Evolutionary conservation across 2,888 invertebrate genomes (phyloP), one percentile per base, ranked within the genome.

Genomic region (Volucella inflata): DNA sequence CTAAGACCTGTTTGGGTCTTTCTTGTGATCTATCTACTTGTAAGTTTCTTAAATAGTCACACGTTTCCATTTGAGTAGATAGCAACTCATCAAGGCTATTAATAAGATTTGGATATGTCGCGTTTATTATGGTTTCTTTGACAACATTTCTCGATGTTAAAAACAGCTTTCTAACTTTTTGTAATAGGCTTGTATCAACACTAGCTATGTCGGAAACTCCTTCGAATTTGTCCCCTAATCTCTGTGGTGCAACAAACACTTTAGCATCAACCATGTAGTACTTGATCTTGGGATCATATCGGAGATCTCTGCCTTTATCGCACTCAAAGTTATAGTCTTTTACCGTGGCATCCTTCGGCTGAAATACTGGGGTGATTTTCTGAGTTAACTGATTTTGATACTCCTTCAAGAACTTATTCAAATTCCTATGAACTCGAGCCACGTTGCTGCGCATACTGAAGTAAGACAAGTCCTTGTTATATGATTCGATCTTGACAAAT

Each of bases 401-500:
- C 89, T 97, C 96, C 89, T 96, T 96, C 40, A 97, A 95, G 90
- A 96, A 95, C 91, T 98, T 98, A 90, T 97, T 96, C 10, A 99
- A 93, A 17, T 95, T 96, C 87, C 96, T 95, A 90, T 98, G 98
- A 0, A 97, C 96, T 89, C 97, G 97, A 50, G 96, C 95, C 0
- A 98, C 95, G 0, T 97, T 96, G 88, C 96, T 96, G 88, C 97
- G 97, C 71, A 99, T 95, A 42, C 98, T 96, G 95, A 97, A 98
- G 91, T 98, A 98, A 89, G 96, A 99, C 12, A 97, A 94, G 90
- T 99, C 99, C 89, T 97, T 95, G 89, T 96, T 97, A 97, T 99
- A 99, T 48, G 97, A 94, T 65, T 97, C 97, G 71, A 99, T 98
- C 92, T 98, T 98, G 0, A 99, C 96, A 90, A 97, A 98, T 88